These are phyloP conservation scores for Tangachromis dhanisi DNA, from an alignment of 2,113 vertebrate genomes.

Conservation along the genomic window DNA sequence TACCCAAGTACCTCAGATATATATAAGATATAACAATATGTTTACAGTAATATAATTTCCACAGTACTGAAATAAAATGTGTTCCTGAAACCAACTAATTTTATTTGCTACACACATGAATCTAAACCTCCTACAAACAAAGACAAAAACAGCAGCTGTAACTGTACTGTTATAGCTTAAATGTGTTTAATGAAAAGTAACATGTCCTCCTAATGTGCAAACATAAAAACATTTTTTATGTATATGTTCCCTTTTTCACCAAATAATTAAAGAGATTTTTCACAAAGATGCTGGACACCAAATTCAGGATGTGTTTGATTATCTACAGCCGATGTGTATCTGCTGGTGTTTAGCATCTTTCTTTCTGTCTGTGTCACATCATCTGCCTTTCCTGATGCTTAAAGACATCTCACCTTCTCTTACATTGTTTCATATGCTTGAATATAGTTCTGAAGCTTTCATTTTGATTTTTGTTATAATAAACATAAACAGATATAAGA, in stretches of 20 bases:
- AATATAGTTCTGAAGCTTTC: background rate
- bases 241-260: background rate
- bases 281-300: background rate
- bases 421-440: background rate
- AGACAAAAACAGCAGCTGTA: background rate
- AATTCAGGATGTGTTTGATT: background rate
- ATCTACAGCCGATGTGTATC: rapidly evolving
- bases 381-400: rapidly evolving
- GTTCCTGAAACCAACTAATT: background rate
- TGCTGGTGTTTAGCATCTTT: background rate
- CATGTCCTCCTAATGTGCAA: background rate
- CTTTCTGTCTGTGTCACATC: background rate
- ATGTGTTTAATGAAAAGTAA: rapidly evolving
- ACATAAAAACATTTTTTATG: rapidly evolving
- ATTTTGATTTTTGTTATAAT: rapidly evolving
- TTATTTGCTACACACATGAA: rapidly evolving
- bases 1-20: background rate
- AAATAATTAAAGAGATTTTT: background rate
- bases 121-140: rapidly evolving
- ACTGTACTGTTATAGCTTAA: background rate
- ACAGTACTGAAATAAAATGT: background rate
- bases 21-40: background rate
- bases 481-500: background rate
- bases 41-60: background rate
- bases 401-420: rapidly evolving